Evolutionary conservation across 2,113 vertebrate species (phyloP), one percentile per base, ranked within the genome.

Genomic region (Alethe diademata): DNA sequence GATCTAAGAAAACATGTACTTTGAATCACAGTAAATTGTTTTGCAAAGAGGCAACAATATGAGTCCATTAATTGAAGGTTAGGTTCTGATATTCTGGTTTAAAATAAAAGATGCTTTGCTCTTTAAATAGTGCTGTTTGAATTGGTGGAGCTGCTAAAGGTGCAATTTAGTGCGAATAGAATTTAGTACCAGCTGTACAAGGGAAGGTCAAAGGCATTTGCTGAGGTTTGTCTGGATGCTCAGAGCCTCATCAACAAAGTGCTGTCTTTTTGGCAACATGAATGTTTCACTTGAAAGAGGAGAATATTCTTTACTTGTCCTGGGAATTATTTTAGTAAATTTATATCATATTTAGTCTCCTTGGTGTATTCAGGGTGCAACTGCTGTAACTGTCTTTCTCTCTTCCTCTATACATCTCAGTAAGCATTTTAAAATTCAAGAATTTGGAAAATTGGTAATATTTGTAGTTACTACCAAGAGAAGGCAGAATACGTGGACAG

Each of bases 1-100:
- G 51, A 71, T 88, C 71, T 56, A 80, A 71, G 64, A 83, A 83
- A 86, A 51, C 13, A 15, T 5, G 7, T 86, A 8, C 58, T 95
- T 95, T 94, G 87, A 79, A 92, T 90, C 22, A 40, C 4, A 43
- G n/a, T 73, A 73, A 82, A 64, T 90, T 79, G 25, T 76, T 33
- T 70, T 58, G 19, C 38, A 64, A 58, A 86, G 36, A 60, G 48
- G 28, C 17, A 36, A 3, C 19, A 42, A 76, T 43, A 25, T 40
- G 42, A 87, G 45, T 53, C 19, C 38, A 65, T 14, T 57, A 91
- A 42, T 43, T 57, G 45, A 66, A 72, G 36, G 42, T 70, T 72
- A 72, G 61, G 31, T 42, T 82, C 36, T 54, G 40, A 72, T 87
- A 53, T 45, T 45, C 43, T 45, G 43, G 43, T 45, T 45, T 45